Percentiles rank a stretch among this genome's conserved stretches.
Evolutionary conservation across 2,888 invertebrate species (phyloP).

Genomic region (Lasiommata megera): DNA sequence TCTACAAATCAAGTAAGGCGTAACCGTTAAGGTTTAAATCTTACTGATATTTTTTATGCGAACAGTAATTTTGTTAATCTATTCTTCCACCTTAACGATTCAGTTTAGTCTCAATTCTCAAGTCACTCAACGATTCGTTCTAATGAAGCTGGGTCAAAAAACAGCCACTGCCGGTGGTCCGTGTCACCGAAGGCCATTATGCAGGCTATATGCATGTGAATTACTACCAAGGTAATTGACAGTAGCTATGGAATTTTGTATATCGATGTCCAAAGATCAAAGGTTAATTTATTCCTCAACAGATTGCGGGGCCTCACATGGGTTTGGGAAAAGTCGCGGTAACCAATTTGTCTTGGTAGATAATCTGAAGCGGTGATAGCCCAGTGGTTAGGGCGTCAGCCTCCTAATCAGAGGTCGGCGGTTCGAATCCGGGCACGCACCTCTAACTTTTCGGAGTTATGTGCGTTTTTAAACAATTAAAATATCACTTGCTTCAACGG

Average conservation of each 20-base stretch:
- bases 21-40: not conserved
- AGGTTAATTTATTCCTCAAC: slow-evolving; percentile 16
- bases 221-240: slow-evolving; percentile 28
- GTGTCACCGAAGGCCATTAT: slow-evolving; percentile 35
- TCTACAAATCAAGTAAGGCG: too few species aligned
- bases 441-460: too few species aligned
- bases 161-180: slow-evolving; percentile 69
- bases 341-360: too few species aligned
- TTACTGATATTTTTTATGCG: not conserved
- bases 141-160: slow-evolving; percentile 71
- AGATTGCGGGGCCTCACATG: slow-evolving; percentile 12
- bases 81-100: slow-evolving; percentile 28
- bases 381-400: too few species aligned
- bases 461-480: too few species aligned
- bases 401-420: too few species aligned
- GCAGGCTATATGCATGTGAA: slow-evolving; percentile 31
- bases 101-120: slow-evolving; percentile 46
- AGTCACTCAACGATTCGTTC: slow-evolving; percentile 55
- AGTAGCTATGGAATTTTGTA: slow-evolving; percentile 21
- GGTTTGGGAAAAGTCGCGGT: not conserved
- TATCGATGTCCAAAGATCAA: slow-evolving; percentile 12
- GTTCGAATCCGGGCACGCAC: too few species aligned
- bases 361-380: too few species aligned
- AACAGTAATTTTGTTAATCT: slow-evolving; percentile 18
- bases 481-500: too few species aligned